These are phyloP conservation scores for Falco columbarius DNA, from an alignment of 2,797 vertebrate genomes.

Conservation along the genomic window DNA sequence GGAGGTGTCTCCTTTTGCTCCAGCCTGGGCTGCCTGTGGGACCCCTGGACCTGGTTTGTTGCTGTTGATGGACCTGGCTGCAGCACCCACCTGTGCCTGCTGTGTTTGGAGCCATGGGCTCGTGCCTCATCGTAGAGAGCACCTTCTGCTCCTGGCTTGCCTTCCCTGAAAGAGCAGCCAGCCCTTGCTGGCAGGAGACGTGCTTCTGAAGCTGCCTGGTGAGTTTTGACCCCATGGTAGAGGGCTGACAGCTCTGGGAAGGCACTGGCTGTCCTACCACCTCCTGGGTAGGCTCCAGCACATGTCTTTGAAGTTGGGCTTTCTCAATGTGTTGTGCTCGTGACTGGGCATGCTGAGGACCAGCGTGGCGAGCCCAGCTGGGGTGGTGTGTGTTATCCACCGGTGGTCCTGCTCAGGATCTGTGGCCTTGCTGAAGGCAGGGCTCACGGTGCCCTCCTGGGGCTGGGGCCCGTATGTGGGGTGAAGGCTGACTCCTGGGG, in stretches of 20 bases:
- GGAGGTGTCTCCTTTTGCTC: neutral
- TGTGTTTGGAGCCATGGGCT: rapidly evolving
- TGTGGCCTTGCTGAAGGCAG: neutral
- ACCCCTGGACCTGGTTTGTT: rapidly evolving
- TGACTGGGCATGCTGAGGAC: neutral
- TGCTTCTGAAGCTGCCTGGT: rapidly evolving
- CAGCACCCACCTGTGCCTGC: neutral
- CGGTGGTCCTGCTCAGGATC: rapidly evolving
- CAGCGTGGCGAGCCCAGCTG: neutral
- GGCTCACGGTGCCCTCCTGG: neutral
- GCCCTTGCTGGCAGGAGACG: rapidly evolving
- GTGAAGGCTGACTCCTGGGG: neutral
- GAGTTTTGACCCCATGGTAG: rapidly evolving
- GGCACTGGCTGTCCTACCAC: neutral
- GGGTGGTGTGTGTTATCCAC: rapidly evolving
- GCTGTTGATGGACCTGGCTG: neutral
- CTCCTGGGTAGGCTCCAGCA: rapidly evolving
- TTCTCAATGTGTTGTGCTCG: neutral
- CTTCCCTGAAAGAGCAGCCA: neutral
- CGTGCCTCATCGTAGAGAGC: rapidly evolving
- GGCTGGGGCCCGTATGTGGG: neutral
- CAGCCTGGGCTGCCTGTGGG: rapidly evolving
- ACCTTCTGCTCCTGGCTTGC: neutral
- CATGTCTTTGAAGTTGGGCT: neutral
- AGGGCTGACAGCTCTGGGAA: neutral